Evolutionary conservation across 1,140 invertebrate species (phyloP).

Genomic region (Leptopilina boulardi): DNA sequence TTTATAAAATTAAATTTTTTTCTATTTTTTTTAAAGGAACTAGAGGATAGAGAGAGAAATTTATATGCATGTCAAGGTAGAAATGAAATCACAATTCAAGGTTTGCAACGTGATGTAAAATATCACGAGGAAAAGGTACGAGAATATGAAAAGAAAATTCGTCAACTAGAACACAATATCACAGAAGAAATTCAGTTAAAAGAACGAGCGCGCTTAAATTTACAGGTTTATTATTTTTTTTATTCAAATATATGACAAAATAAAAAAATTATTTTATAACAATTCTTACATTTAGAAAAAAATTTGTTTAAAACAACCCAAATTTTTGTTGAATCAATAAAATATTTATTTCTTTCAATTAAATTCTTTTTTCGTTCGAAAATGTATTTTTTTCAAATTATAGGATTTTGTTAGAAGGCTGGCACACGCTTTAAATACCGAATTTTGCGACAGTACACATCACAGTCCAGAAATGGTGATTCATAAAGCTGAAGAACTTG

Average conservation of each 20-base stretch:
- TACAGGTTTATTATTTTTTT: conserved; percentile 56
- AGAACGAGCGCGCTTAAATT: conserved; percentile 61
- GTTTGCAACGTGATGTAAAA: conserved; percentile 83
- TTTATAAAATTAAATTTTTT: too few relatives aligned
- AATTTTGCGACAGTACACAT: conserved; percentile 60
- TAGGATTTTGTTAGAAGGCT: conserved; percentile 82
- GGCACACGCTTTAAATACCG: conserved; percentile 80
- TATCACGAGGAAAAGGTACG: conserved; percentile 86
- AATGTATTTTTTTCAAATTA: too few relatives aligned
- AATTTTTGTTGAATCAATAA: too few relatives aligned
- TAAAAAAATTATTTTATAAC: too few relatives aligned
- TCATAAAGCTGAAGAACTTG: conserved; percentile 83
- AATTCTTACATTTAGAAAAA: too few relatives aligned
- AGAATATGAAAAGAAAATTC: conserved; percentile 84
- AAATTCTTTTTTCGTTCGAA: too few relatives aligned
- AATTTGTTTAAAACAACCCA: too few relatives aligned
- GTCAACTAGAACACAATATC: conserved; percentile 83
- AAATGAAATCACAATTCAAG: conserved; percentile 83
- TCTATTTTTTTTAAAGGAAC: conserved; percentile 77
- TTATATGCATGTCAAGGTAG: conserved; percentile 79
- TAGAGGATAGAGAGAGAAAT: conserved; percentile 85
- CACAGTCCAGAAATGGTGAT: conserved; percentile 82
- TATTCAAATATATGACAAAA: too few relatives aligned
- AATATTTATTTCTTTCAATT: too few relatives aligned
- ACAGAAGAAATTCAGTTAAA: conserved; percentile 78